A percentile compares a stretch with the other conserved stretches of the same genome.
phyloP scores from a whole-genome alignment of 2,888 invertebrate genomes.

The Pseudococcus longispinus region DNA sequence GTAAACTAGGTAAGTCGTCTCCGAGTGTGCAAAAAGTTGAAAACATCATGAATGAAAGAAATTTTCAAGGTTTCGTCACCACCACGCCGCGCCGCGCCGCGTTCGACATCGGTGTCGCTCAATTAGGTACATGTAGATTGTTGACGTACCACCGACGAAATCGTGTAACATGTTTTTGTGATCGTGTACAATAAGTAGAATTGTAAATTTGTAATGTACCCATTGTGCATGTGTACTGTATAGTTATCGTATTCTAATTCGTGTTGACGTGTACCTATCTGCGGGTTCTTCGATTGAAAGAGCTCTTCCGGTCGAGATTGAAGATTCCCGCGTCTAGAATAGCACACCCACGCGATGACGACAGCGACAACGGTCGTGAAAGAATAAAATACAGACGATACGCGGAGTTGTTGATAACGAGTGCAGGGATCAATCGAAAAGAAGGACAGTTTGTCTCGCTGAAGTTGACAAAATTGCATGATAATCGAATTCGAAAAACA shows the following conservation, averaged over 20 bases:
- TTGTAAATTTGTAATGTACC: not conserved
- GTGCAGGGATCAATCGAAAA: no score
- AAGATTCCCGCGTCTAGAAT: not conserved
- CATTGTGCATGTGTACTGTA: not conserved
- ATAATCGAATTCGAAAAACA: no score
- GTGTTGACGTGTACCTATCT: not conserved
- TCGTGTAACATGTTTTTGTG: not conserved
- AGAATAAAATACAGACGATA: no score
- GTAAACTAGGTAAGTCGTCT: not conserved
- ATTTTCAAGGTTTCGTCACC: slow-evolving; percentile 25
- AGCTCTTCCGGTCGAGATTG: not conserved
- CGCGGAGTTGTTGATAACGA: no score
- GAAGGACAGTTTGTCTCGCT: no score
- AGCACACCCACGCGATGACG: not conserved
- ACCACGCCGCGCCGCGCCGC: not conserved
- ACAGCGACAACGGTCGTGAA: not conserved
- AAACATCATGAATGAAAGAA: not conserved
- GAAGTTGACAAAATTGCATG: no score
- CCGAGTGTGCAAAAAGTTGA: not conserved
- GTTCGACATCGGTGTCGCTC: not conserved
- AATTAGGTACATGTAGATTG: not conserved
- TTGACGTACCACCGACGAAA: not conserved
- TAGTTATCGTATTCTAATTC: not conserved
- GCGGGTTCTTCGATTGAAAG: not conserved
- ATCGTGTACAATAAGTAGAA: not conserved